Evolutionary conservation across 64 coral and sea anemone species (phyloP).

Genomic region (Astreopora myriophthalma): DNA sequence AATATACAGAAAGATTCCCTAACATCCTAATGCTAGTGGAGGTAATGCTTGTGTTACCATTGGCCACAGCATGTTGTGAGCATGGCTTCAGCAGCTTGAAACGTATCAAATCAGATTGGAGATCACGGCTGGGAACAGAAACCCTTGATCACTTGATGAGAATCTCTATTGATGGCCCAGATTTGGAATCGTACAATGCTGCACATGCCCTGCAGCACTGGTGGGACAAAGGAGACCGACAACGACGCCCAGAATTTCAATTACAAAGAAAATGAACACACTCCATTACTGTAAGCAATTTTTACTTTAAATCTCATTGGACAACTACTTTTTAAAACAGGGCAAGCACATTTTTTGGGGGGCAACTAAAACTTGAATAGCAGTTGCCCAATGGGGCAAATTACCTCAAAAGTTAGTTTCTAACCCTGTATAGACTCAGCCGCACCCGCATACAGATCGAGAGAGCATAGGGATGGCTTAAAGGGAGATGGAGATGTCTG

Average conservation of each 20-base stretch:
- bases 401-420: constrained; percentile 57
- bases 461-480: constrained; percentile 46
- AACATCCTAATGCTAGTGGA: constrained; percentile 57
- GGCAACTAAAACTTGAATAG: neutral
- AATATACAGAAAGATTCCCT: constrained; percentile 21
- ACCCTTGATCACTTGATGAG: neutral
- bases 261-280: neutral
- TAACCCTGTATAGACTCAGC: constrained; percentile 53
- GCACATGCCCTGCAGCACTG: neutral
- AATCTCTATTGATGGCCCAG: neutral
- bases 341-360: neutral
- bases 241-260: constrained; percentile 1
- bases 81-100: neutral
- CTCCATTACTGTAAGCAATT: neutral
- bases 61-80: constrained; percentile 7
- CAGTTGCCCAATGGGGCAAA: constrained; percentile 13
- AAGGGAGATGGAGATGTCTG: constrained; percentile 57
- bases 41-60: constrained; percentile 13
- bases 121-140: neutral
- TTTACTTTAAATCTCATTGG: neutral
- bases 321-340: neutral
- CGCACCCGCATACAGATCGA: constrained; percentile 38
- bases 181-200: neutral
- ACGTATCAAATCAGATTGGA: neutral
- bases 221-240: neutral